phyloP scores from a whole-genome alignment of 1,140 invertebrate species.

The Lepidurus apus region DNA sequence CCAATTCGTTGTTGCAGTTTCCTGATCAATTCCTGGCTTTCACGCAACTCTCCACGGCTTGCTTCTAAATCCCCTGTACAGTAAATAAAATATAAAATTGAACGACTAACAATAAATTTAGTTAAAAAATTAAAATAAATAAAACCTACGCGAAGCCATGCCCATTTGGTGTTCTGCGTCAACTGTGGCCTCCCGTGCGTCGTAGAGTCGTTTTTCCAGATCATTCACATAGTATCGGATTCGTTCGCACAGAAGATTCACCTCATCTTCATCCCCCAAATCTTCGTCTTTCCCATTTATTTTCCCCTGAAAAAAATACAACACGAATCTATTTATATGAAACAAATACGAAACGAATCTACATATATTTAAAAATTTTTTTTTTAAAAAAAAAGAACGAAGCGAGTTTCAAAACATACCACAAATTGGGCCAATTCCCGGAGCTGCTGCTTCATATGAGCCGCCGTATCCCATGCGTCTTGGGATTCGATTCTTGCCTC shows the following conservation, averaged over 20 bases:
- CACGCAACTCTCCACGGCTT: background rate
- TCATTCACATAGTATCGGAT: background rate
- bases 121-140: background rate
- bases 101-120: background rate
- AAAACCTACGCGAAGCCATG: background rate
- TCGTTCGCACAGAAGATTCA: background rate
- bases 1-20: background rate
- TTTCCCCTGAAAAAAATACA: constrained; percentile 39
- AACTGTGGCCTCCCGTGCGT: background rate
- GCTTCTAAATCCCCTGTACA: background rate
- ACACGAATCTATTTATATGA: background rate
- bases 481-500: constrained; percentile 36
- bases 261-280: constrained; percentile 15
- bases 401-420: background rate
- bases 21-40: background rate
- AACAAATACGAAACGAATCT: background rate
- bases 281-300: constrained; percentile 32
- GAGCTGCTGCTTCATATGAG: constrained; percentile 41
- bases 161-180: background rate
- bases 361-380: too few relatives aligned
- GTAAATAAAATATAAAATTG: background rate
- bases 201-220: background rate
- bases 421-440: constrained; percentile 30
- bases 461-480: constrained; percentile 43
- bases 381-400: too few relatives aligned